Percentiles rank a stretch among this genome's conserved stretches.
Evolutionary conservation across 2,797 vertebrate species (phyloP).

Genomic region (Synanceia verrucosa): DNA sequence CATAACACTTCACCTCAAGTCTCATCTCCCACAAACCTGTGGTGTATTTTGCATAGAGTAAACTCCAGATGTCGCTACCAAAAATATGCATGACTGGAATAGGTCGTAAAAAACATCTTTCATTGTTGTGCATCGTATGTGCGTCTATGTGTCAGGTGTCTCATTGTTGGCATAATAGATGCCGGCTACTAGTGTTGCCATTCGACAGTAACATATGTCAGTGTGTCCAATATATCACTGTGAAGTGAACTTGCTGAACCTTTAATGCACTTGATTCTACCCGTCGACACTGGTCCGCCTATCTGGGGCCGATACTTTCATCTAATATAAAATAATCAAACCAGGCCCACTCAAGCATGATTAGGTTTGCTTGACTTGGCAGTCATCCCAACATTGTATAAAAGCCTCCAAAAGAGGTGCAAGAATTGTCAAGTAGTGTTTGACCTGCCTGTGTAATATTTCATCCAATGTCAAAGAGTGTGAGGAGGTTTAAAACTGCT

Average conservation of each 20-base stretch:
- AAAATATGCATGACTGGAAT: constrained; percentile 4
- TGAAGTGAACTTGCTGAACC: constrained; percentile 56
- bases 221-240: constrained; percentile 34
- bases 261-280: constrained; percentile 48
- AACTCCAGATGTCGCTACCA: constrained; percentile 32
- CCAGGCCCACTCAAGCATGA: constrained; percentile 44
- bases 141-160: not conserved
- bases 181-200: constrained; percentile 12
- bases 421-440: constrained; percentile 35
- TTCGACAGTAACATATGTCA: constrained; percentile 33
- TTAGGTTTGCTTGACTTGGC: constrained; percentile 64
- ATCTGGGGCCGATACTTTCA: constrained; percentile 48
- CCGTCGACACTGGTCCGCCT: constrained; percentile 45
- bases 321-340: constrained; percentile 53
- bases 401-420: constrained; percentile 25
- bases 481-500: constrained; percentile 1
- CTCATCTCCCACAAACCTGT: constrained; percentile 13
- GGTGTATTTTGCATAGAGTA: not conserved
- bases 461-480: constrained; percentile 33
- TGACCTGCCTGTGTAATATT: constrained; percentile 39
- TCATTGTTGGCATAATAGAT: constrained; percentile 4
- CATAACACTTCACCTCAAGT: not conserved
- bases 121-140: constrained; percentile 7
- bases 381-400: constrained; percentile 25
- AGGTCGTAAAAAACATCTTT: constrained; percentile 8